Evolutionary conservation across 1,140 invertebrate species (phyloP).

Genomic region (Drosophila nebulosa): DNA sequence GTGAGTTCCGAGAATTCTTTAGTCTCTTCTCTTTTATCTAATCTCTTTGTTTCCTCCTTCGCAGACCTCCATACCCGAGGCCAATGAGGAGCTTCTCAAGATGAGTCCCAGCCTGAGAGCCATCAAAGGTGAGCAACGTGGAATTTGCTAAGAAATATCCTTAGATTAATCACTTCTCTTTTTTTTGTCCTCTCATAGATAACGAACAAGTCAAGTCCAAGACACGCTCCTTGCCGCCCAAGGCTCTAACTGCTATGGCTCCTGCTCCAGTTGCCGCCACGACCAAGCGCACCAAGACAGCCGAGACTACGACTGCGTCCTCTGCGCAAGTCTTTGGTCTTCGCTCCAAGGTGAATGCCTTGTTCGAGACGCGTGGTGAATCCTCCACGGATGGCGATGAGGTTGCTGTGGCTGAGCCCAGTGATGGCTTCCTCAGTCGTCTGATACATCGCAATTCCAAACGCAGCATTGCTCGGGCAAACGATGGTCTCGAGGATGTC

Average conservation of each 20-base stretch:
- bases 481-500: constrained; percentile 74
- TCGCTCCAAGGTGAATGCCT: constrained; percentile 40
- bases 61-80: constrained; percentile 86
- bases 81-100: constrained; percentile 84
- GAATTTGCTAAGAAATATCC: too few species aligned
- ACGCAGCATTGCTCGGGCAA: constrained; percentile 82
- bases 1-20: too few species aligned
- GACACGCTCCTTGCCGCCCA: constrained; percentile 86
- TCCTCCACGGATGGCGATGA: constrained; percentile 66
- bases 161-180: too few species aligned
- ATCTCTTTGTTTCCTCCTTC: constrained; percentile 80
- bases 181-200: constrained; percentile 25
- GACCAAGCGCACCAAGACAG: constrained; percentile 27
- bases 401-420: constrained; percentile 1
- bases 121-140: constrained; percentile 37
- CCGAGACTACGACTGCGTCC: constrained; percentile 42
- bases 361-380: constrained; percentile 50
- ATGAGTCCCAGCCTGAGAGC: constrained; percentile 80
- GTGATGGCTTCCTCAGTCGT: constrained; percentile 85
- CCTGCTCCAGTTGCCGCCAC: not conserved
- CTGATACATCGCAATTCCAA: constrained; percentile 84
- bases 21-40: too few species aligned
- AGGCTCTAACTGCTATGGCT: constrained; percentile 40
- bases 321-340: constrained; percentile 41
- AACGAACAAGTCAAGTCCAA: constrained; percentile 82